phyloP scores from a whole-genome alignment of 2,113 vertebrate genomes.

The Pelecanoides urinatrix region DNA sequence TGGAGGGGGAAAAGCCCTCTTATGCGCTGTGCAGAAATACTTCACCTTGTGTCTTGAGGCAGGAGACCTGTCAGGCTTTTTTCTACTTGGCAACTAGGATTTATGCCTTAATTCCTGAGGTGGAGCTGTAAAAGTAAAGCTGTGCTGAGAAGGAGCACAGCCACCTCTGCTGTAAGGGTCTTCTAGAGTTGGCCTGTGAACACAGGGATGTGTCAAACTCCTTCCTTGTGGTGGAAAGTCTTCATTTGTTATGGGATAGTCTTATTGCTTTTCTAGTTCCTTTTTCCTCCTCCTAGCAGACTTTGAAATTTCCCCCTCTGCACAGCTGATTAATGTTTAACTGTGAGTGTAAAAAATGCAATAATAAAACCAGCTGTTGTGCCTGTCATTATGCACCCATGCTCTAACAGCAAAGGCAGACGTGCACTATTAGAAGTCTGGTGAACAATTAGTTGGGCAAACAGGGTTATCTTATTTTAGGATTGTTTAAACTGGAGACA shows the following conservation, averaged over 20 bases:
- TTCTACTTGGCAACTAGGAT: not conserved
- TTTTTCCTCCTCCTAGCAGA: not conserved
- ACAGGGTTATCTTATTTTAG: not conserved
- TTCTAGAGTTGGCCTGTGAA: not conserved
- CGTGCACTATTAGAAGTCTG: not conserved
- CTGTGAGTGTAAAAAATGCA: not conserved
- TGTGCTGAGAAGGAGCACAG: not conserved
- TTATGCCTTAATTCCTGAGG: not conserved
- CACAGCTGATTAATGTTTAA: not conserved
- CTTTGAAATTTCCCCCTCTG: not conserved
- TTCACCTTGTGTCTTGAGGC: not conserved
- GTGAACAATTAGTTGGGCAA: not conserved
- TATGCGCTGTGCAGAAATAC: not conserved
- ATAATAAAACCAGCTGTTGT: not conserved
- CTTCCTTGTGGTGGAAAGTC: not conserved
- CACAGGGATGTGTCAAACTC: not conserved
- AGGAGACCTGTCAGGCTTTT: not conserved
- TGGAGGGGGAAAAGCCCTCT: not conserved
- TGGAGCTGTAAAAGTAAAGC: not conserved
- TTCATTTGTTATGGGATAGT: not conserved
- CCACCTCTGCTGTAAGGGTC: not conserved
- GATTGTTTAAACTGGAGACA: not conserved
- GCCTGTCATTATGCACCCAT: not conserved
- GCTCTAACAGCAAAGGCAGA: not conserved
- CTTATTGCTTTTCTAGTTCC: not conserved